Conservation (phyloP, 2,113 vertebrate genomes). For the Semnornis frantzii region DNA sequence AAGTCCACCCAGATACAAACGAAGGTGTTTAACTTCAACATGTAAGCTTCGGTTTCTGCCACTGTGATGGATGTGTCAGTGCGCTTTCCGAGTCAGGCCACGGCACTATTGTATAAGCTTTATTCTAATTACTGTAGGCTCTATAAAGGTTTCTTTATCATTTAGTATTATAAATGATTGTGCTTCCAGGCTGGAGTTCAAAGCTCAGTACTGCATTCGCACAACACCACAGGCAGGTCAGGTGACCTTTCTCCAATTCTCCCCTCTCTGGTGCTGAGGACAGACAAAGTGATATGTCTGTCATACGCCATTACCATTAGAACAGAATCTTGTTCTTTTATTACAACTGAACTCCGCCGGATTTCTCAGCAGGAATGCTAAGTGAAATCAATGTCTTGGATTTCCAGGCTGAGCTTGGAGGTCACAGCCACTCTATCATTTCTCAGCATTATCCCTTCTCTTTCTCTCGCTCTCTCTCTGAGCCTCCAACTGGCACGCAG, state of each 20-base stretch:
- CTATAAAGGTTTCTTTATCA: constrained; percentile 66
- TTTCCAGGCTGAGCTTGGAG: constrained; percentile 84
- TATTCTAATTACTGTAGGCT: constrained; percentile 66
- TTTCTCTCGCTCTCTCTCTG: constrained; percentile 50
- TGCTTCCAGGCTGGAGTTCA: constrained; percentile 71
- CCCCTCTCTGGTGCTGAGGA: constrained; percentile 72
- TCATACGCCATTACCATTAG: constrained; percentile 85
- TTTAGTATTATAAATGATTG: constrained; percentile 76
- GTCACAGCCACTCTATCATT: constrained; percentile 84
- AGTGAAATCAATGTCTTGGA: constrained; percentile 86
- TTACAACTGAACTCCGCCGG: constrained; percentile 83
- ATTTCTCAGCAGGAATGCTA: constrained; percentile 82
- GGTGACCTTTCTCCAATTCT: constrained; percentile 72
- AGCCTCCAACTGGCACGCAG: constrained; percentile 83
- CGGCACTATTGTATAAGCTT: constrained; percentile 33
- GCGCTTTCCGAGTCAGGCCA: constrained; percentile 1
- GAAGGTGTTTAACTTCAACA: constrained; percentile 24
- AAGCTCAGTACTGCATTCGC: constrained; percentile 64
- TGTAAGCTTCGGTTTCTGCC: constrained; percentile 18
- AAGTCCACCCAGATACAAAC: background rate
- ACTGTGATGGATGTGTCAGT: background rate
- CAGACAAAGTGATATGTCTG: constrained; percentile 83
- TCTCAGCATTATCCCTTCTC: constrained; percentile 80
- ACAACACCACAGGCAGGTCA: constrained; percentile 74
- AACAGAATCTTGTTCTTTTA: constrained; percentile 86